Evolutionary conservation across 2,888 invertebrate genomes (phyloP).

Genomic region (Drosophila setosimentum): DNA sequence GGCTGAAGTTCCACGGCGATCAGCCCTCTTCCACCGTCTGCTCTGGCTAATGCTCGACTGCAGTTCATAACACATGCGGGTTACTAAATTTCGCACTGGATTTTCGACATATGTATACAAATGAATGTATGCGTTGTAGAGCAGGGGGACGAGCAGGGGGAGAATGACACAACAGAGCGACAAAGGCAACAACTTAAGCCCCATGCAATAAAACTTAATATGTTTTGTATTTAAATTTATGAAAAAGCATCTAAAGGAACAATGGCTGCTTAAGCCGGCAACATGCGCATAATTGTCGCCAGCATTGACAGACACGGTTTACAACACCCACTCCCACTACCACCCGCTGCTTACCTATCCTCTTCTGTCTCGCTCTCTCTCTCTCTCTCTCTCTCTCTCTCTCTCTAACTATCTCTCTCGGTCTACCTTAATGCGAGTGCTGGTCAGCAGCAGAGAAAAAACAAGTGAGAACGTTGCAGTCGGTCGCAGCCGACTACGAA

Average conservation of each 20-base stretch:
- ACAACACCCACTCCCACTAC: not conserved
- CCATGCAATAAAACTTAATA: constrained; percentile 77
- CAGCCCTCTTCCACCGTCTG: constrained; percentile 7
- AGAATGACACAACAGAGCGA: constrained; percentile 22
- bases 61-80: constrained; percentile 63
- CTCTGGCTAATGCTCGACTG: constrained; percentile 27
- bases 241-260: constrained; percentile 67
- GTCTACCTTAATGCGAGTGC: constrained; percentile 1
- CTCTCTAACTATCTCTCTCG: not conserved
- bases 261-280: constrained; percentile 79
- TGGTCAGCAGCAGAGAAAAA: constrained; percentile 29
- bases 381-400: not conserved
- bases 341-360: not conserved
- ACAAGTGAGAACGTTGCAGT: not conserved
- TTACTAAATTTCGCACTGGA: constrained; percentile 70
- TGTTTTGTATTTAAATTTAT: constrained; percentile 79
- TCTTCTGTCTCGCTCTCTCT: not conserved
- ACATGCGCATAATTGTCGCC: constrained; percentile 78
- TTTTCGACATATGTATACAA: constrained; percentile 45
- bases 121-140: constrained; percentile 4
- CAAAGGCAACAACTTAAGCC: constrained; percentile 57
- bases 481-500: not conserved
- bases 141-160: not conserved
- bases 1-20: constrained; percentile 1
- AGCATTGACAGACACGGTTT: constrained; percentile 38